Evolutionary conservation across 2,113 vertebrate species (phyloP), one percentile per base, ranked within the genome.

Genomic region (Toxotes jaculatrix): DNA sequence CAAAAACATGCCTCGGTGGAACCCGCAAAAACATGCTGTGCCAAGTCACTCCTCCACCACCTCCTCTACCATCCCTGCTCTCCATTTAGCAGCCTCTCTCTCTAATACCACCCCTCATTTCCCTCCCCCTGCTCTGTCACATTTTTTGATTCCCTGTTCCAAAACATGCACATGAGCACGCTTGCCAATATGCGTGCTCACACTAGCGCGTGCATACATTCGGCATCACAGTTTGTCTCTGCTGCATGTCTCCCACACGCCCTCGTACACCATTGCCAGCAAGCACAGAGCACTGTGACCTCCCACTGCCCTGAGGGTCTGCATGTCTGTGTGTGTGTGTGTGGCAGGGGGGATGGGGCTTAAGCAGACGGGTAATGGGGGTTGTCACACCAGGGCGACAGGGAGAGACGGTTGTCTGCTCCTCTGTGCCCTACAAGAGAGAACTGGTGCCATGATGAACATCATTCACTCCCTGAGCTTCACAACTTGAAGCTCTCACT

Each of bases 351-450:
- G 88, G 79, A 47, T 68, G 89, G 87, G 84, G 85, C 92, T 85
- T 89, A 91, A 89, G 90, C 92, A 93, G 93, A 92, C 88, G 87
- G 91, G 88, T 94, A 93, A 94, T 93, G 93, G 93, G 93, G 95
- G 92, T 90, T 94, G 92, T 93, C 93, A 94, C 93, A 88, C 91
- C 86, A 94, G 93, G 92, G 88, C 92, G 82, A 89, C 90, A 86
- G 53, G 87, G 75, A 89, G 64, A 91, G 88, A 81, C 79, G 79
- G 64, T 86, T 69, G 87, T 92, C 85, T 93, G 86, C 87, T 90
- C 82, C 73, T 87, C 80, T 65, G 81, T 80, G 79, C 73, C 82
- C 84, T 88, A 77, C 60, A 85, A 82, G 87, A 61, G 69, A 87
- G 86, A 82, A 82, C 82, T 85, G 86, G 76, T 87, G 82, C 80